These are phyloP conservation scores for Hypanus sabinus DNA, from an alignment of 2,113 vertebrate genomes.

Conservation along the genomic window DNA sequence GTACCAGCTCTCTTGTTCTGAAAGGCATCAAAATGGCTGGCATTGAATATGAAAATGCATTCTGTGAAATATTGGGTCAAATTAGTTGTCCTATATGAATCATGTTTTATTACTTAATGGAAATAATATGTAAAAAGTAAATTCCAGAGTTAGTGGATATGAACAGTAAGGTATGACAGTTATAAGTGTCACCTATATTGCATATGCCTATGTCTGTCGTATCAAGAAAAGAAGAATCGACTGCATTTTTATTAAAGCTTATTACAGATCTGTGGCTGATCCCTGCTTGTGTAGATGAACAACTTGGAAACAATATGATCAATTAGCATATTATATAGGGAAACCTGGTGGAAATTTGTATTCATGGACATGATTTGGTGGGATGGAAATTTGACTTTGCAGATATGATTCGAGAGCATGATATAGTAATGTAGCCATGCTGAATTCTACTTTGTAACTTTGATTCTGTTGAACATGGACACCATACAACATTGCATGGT, in stretches of 20 bases:
- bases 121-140: neutral
- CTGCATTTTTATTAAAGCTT: neutral
- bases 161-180: neutral
- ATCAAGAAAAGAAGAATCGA: neutral
- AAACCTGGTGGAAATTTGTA: neutral
- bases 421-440: no score
- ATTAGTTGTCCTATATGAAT: neutral
- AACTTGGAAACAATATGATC: neutral
- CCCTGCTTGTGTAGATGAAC: neutral
- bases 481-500: no score
- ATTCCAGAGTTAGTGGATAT: neutral
- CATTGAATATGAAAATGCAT: neutral
- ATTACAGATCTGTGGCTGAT: neutral
- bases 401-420: no score
- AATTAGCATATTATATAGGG: neutral
- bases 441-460: no score
- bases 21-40: neutral
- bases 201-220: neutral
- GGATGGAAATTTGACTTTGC: no score
- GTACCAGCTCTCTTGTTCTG: neutral
- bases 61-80: neutral
- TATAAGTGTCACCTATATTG: neutral
- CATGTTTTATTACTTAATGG: neutral
- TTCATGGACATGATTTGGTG: neutral
- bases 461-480: no score